phyloP scores from a whole-genome alignment of 1,140 invertebrate genomes.

The Oedothorax gibbosus region DNA sequence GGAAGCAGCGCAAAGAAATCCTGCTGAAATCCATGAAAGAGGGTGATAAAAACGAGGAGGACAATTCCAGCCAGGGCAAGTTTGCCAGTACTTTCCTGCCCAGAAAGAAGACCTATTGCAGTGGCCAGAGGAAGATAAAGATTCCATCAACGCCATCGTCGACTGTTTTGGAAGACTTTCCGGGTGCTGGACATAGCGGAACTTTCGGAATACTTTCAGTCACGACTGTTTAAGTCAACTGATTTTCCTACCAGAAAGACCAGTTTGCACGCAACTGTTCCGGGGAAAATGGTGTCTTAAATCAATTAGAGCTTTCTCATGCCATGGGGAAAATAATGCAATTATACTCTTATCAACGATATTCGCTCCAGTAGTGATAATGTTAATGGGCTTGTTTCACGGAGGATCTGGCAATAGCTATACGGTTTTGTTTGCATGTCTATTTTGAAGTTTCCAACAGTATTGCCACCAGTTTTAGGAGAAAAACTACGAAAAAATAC shows the following conservation, averaged over 20 bases:
- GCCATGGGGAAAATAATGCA: background rate
- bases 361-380: background rate
- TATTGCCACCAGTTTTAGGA: no score
- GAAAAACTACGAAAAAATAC: no score
- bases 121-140: conserved; percentile 6
- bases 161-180: conserved; percentile 47
- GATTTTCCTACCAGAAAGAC: background rate
- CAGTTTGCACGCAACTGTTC: background rate
- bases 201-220: conserved; percentile 54
- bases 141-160: conserved; percentile 46
- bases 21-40: conserved; percentile 57
- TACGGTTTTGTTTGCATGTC: no score
- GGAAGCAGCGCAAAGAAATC: conserved; percentile 71
- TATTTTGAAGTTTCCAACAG: no score
- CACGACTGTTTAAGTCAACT: conserved; percentile 34
- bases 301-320: background rate
- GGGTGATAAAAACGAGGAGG: conserved; percentile 54
- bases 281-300: background rate
- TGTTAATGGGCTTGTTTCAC: no score
- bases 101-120: background rate
- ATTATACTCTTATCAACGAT: conserved; percentile 4
- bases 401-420: no score
- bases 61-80: conserved; percentile 50
- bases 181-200: conserved; percentile 27
- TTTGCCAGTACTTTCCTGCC: conserved; percentile 1